Conservation (phyloP, 2,113 vertebrate species). For the Cervus canadensis region DNA sequence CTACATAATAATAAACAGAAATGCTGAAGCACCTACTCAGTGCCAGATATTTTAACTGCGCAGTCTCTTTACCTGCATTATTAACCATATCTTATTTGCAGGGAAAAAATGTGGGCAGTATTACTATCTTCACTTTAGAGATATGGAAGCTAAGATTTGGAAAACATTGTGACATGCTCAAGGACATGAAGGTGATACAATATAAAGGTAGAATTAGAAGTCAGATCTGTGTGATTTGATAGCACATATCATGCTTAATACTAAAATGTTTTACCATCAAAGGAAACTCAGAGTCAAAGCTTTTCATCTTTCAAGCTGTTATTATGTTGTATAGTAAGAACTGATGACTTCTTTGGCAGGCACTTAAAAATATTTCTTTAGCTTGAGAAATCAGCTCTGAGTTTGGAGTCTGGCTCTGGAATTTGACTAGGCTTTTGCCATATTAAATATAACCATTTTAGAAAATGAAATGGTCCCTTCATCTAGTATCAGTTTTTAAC, state of each 20-base stretch:
- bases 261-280: neutral
- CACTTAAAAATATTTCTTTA: neutral
- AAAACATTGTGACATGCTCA: neutral
- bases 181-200: accelerated
- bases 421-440: neutral
- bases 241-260: neutral
- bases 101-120: neutral
- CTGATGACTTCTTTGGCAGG: neutral
- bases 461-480: neutral
- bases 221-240: neutral
- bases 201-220: neutral
- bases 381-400: neutral
- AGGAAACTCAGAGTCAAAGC: neutral
- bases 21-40: neutral
- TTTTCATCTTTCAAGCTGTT: neutral
- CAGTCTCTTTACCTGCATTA: neutral
- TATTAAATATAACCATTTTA: neutral
- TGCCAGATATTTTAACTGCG: neutral
- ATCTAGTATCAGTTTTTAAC: neutral
- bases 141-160: neutral
- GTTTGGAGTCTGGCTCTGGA: neutral
- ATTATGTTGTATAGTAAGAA: neutral
- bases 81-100: neutral
- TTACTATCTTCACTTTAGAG: neutral
- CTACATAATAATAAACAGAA: neutral